These are phyloP conservation scores for Gallirallus australis DNA, from an alignment of 2,797 vertebrate genomes.

Conservation along the genomic window DNA sequence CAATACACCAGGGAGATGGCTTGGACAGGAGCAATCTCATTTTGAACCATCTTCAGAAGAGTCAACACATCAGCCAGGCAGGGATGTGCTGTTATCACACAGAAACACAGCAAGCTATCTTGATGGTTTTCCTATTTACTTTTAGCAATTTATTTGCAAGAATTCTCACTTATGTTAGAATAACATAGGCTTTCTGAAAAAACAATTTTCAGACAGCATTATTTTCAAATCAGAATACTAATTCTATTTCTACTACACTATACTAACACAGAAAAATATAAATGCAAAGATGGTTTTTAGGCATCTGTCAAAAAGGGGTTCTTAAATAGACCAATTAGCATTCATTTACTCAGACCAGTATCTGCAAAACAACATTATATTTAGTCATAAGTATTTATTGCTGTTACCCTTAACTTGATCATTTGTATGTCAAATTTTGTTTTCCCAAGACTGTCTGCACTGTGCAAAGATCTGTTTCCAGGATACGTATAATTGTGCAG, in stretches of 20 bases:
- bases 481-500: conserved; percentile 76
- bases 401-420: conserved; percentile 69
- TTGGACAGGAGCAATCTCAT: not conserved
- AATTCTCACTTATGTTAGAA: not conserved
- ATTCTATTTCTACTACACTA: not conserved
- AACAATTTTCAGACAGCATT: not conserved
- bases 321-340: not conserved
- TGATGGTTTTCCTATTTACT: not conserved
- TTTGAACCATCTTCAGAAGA: not conserved
- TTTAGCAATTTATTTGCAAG: not conserved
- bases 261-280: not conserved
- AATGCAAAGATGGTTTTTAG: not conserved
- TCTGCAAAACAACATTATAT: conserved; percentile 48
- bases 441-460: conserved; percentile 74
- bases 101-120: not conserved
- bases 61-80: not conserved
- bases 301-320: not conserved
- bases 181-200: not conserved
- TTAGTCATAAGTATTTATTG: conserved; percentile 59
- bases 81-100: not conserved
- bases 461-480: conserved; percentile 81
- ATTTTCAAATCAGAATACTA: not conserved
- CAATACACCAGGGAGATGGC: not conserved
- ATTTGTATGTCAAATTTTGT: conserved; percentile 77
- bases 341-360: conserved; percentile 18